These are phyloP conservation scores for Clepsis dumicolana DNA, from an alignment of 2,888 invertebrate genomes.

Conservation along the genomic window DNA sequence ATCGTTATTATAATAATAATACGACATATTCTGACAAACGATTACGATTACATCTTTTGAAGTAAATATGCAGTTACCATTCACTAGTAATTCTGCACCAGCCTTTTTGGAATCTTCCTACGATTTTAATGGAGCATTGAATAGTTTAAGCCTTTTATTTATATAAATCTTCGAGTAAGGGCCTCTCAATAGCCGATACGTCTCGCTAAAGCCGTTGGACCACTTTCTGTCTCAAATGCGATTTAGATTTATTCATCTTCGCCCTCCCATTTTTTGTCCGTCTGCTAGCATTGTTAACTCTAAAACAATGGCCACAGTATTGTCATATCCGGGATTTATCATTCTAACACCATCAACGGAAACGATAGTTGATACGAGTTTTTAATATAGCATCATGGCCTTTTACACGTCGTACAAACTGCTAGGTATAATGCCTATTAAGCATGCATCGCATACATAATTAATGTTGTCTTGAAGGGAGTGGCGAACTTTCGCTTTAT, in stretches of 20 bases:
- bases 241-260: conserved; percentile 81
- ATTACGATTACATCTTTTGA: no score
- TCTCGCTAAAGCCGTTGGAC: conserved; percentile 41
- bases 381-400: conserved; percentile 80
- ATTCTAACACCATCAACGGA: conserved; percentile 84
- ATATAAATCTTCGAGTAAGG: conserved; percentile 26
- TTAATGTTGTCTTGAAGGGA: conserved; percentile 43
- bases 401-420: conserved; percentile 34
- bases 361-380: conserved; percentile 79
- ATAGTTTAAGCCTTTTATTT: conserved; percentile 20
- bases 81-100: neutral
- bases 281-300: conserved; percentile 76
- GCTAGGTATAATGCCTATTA: conserved; percentile 43
- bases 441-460: conserved; percentile 41
- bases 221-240: conserved; percentile 57
- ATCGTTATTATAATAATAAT: no score
- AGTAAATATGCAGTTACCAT: no score
- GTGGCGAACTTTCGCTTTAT: conserved; percentile 53
- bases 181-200: conserved; percentile 39
- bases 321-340: conserved; percentile 83
- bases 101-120: neutral
- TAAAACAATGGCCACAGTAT: conserved; percentile 79
- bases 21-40: no score
- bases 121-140: neutral
- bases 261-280: conserved; percentile 72